phyloP scores from a whole-genome alignment of 2,888 invertebrate genomes.

The Camptogramma bilineatum region DNA sequence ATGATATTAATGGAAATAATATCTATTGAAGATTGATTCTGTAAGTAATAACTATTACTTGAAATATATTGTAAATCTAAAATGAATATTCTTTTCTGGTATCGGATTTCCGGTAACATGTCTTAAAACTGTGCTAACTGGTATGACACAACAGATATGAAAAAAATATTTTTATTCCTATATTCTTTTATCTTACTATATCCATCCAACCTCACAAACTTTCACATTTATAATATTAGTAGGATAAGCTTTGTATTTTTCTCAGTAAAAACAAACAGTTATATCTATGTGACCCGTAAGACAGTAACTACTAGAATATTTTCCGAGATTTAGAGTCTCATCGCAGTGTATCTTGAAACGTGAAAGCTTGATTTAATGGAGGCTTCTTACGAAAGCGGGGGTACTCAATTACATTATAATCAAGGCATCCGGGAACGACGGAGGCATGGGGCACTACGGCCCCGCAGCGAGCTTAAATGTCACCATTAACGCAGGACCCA shows the following conservation, averaged over 20 bases:
- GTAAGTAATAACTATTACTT: too few species aligned
- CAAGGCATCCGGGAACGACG: slow-evolving; percentile 56
- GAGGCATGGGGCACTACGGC: slow-evolving; percentile 18
- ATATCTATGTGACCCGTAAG: background rate
- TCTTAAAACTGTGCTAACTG: too few species aligned
- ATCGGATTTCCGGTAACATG: too few species aligned
- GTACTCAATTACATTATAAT: slow-evolving; percentile 77
- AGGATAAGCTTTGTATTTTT: background rate
- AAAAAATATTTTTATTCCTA: too few species aligned
- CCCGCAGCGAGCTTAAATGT: slow-evolving; percentile 46
- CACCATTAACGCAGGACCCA: slow-evolving; percentile 58
- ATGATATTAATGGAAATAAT: too few species aligned
- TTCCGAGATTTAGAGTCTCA: slow-evolving; percentile 13
- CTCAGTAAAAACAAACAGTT: background rate
- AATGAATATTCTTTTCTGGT: too few species aligned
- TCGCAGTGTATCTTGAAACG: slow-evolving; percentile 11
- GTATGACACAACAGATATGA: too few species aligned
- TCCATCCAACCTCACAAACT: too few species aligned
- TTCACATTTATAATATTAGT: too few species aligned
- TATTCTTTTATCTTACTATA: too few species aligned
- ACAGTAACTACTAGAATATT: slow-evolving; percentile 4
- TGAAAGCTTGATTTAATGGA: slow-evolving; percentile 53
- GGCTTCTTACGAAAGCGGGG: slow-evolving; percentile 65
- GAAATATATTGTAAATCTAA: too few species aligned
- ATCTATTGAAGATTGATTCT: too few species aligned